These are phyloP conservation scores for Cheiracanthium punctorium DNA, from an alignment of 2,888 invertebrate genomes.

Conservation along the genomic window DNA sequence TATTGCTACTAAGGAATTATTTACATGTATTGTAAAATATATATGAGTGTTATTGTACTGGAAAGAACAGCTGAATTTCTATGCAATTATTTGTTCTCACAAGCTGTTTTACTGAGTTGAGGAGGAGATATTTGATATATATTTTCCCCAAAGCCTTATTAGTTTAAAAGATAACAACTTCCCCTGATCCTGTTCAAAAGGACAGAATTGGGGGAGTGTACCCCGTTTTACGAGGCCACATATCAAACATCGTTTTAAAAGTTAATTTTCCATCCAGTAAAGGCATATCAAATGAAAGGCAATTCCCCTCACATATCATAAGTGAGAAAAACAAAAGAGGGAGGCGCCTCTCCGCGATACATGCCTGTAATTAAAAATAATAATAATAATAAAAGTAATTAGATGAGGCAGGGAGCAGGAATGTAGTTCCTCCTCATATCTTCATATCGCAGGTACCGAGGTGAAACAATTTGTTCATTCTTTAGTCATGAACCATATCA, in stretches of 20 bases:
- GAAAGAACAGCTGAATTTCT: constrained; percentile 58
- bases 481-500: constrained; percentile 62
- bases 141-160: constrained; percentile 43
- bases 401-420: constrained; percentile 29
- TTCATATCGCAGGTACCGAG: constrained; percentile 50
- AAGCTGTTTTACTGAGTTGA: constrained; percentile 57
- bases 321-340: constrained; percentile 28
- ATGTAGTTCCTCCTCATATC: constrained; percentile 40
- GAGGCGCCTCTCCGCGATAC: constrained; percentile 48
- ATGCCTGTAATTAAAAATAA: constrained; percentile 37
- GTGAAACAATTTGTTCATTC: constrained; percentile 53
- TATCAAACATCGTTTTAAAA: constrained; percentile 53
- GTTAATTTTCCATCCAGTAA: constrained; percentile 66
- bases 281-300: constrained; percentile 63
- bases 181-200: constrained; percentile 20
- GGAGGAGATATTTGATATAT: constrained; percentile 50
- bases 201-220: constrained; percentile 24
- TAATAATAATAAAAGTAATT: constrained; percentile 22
- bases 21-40: constrained; percentile 64
- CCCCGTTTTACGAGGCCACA: constrained; percentile 48
- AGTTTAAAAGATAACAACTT: constrained; percentile 20
- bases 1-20: constrained; percentile 66
- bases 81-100: constrained; percentile 56
- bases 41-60: constrained; percentile 67
- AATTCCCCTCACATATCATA: constrained; percentile 61